Evolutionary conservation across 1,140 invertebrate genomes (phyloP).

Genomic region (Glossosoma conforme): DNA sequence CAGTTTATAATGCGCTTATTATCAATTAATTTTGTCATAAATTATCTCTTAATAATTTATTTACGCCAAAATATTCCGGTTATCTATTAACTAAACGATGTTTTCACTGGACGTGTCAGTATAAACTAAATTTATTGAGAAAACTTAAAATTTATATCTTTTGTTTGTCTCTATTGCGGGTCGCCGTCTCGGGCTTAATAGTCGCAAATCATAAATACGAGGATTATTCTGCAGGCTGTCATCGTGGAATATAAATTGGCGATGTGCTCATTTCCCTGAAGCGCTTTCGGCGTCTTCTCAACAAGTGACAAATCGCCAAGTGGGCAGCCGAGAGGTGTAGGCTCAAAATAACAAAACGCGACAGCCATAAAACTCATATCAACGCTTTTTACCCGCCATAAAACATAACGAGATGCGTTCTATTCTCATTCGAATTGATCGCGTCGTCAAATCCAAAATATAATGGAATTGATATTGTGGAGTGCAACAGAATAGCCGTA

Average conservation of each 20-base stretch:
- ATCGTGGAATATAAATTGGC: slow-evolving; percentile 24
- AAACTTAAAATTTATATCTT: not conserved
- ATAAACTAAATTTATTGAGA: not conserved
- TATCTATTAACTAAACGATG: too few species aligned
- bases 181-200: not conserved
- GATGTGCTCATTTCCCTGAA: slow-evolving; percentile 4
- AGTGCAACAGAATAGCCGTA: slow-evolving; percentile 1
- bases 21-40: too few species aligned
- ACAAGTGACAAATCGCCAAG: slow-evolving; percentile 12
- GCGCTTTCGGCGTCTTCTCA: not conserved
- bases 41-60: too few species aligned
- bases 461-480: not conserved
- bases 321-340: slow-evolving; percentile 10
- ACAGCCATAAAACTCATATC: slow-evolving; percentile 11
- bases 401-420: slow-evolving; percentile 6
- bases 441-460: not conserved
- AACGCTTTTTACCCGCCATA: slow-evolving; percentile 12
- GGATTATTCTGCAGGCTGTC: slow-evolving; percentile 25
- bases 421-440: slow-evolving; percentile 6
- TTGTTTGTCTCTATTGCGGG: not conserved
- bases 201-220: slow-evolving; percentile 26
- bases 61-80: too few species aligned
- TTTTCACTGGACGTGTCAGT: too few species aligned
- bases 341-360: slow-evolving; percentile 7
- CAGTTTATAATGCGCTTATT: too few species aligned